phyloP scores from a whole-genome alignment of 2,113 vertebrate genomes.

The Paradoxurus hermaphroditus region DNA sequence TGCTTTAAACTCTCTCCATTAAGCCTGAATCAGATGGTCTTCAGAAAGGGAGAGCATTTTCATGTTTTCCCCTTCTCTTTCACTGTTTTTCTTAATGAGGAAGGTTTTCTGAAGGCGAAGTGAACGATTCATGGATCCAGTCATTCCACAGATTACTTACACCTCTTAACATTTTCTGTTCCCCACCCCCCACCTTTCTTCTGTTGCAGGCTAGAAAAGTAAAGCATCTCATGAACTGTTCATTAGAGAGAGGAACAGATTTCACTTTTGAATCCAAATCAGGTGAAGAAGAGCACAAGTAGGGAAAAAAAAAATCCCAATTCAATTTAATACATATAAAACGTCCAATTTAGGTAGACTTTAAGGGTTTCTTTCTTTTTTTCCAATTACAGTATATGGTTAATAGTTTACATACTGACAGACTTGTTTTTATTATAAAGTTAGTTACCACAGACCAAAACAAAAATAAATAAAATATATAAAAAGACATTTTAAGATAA shows the following conservation, averaged over 20 bases:
- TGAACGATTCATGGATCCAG: neutral
- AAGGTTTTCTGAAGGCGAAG: neutral
- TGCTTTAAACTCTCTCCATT: neutral
- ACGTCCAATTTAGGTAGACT: neutral
- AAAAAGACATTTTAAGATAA: neutral
- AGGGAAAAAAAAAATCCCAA: neutral
- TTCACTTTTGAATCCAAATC: constrained; percentile 7
- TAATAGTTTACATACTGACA: neutral
- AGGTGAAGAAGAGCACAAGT: neutral
- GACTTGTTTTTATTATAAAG: neutral
- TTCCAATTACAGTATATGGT: neutral
- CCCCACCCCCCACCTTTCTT: neutral
- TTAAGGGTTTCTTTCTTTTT: neutral
- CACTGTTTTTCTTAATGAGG: neutral
- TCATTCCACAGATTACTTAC: neutral
- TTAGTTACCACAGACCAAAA: neutral
- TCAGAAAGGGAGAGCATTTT: neutral
- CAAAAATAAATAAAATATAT: neutral
- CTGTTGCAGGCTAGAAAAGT: neutral
- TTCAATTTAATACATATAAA: neutral
- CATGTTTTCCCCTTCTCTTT: neutral
- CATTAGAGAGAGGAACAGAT: neutral
- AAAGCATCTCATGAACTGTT: neutral
- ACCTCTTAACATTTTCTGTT: neutral
- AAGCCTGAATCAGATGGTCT: neutral